Evolutionary conservation across 2,113 vertebrate species (phyloP), one percentile per base, ranked within the genome.

Genomic region (Psittacula cyanocephala): DNA sequence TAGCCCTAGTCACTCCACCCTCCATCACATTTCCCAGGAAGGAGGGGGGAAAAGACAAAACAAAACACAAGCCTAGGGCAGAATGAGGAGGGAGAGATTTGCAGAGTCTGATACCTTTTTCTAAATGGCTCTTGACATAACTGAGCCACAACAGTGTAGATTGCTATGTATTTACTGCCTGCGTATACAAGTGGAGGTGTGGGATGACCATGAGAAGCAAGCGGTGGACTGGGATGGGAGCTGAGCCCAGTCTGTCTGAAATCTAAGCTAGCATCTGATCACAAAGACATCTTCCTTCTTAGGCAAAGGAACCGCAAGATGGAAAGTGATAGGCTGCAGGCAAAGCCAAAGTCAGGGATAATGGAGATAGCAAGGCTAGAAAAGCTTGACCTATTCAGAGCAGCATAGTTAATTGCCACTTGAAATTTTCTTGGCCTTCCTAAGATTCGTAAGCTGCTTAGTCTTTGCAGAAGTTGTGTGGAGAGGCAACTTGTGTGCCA

Each of bases 1-100:
- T 96, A 95, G 97, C 97, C 95, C 1, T 89, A 96, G 84, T 92
- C 95, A 93, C 94, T 97, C 96, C 94, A 96, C 97, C 88, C 97
- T 97, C 88, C 97, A 97, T 97, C 95, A 93, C 85, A 96, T 97
- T 97, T 98, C 96, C 81, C 53, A 75, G 91, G 96, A 88, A 94
- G 68, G 31, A 0, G 4, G 3, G 0, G 4, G 5, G 4, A 7
- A 22, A 10, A 4, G 28, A 14, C 33, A 84, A 76, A 78, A 59
- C 62, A 91, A 93, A 96, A 72, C n/a, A 69, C 57, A 76, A 91
- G 53, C 79, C 82, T 84, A 43, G 69, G 77, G 72, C 89, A 97
- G 87, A 96, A 96, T 59, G 55, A 80, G 46, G 89, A 95, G 63
- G 90, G 81, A 95, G 87, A 96, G 63, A 78, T 94, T 88, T 86